Conservation (phyloP, 2,113 vertebrate genomes). For the Pituophis catenifer region DNA sequence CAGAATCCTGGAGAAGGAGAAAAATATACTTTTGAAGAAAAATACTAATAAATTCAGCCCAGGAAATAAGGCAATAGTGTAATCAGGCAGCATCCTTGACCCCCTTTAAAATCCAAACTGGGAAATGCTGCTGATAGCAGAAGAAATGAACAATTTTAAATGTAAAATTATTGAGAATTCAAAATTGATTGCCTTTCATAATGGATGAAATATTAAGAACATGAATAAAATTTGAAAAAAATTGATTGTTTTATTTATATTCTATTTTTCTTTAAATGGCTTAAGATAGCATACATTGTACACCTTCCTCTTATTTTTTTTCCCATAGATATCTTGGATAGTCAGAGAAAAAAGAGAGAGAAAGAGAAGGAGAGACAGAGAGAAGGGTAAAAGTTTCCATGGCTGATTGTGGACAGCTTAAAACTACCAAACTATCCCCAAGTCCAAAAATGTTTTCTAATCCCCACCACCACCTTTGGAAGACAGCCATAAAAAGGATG, state of each 20-base stretch:
- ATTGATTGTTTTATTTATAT: neutral
- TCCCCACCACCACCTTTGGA: neutral
- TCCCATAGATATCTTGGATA: neutral
- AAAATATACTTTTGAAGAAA: neutral
- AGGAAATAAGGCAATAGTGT: neutral
- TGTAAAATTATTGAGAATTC: neutral
- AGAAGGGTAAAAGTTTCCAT: neutral
- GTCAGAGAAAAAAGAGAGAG: neutral
- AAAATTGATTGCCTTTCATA: neutral
- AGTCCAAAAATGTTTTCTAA: neutral
- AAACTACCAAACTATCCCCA: neutral
- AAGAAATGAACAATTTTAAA: neutral
- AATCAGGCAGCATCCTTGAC: neutral
- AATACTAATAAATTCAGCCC: neutral
- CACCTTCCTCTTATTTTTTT: neutral
- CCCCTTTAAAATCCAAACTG: neutral
- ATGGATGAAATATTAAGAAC: neutral
- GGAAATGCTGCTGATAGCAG: neutral
- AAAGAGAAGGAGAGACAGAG: neutral
- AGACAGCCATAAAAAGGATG: neutral
- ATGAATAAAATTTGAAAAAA: neutral
- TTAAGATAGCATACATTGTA: neutral
- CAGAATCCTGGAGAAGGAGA: neutral
- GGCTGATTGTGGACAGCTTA: neutral
- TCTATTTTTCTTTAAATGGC: neutral